These are phyloP conservation scores for Oryzias javanicus DNA, from an alignment of 2,113 vertebrate genomes.

Conservation along the genomic window DNA sequence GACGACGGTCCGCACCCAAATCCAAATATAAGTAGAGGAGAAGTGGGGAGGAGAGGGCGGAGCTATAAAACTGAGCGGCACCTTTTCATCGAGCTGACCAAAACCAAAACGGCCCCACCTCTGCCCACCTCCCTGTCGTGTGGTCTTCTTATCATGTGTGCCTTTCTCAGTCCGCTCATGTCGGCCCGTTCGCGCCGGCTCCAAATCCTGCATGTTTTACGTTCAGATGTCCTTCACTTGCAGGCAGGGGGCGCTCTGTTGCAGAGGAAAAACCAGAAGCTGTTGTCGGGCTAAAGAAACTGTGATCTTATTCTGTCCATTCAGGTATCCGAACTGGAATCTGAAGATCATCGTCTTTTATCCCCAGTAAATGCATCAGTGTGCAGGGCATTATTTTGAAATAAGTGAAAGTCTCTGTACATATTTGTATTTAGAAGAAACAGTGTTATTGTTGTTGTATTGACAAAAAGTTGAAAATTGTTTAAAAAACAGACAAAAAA, in stretches of 20 bases:
- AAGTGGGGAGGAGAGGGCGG: constrained; percentile 11
- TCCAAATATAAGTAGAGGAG: not conserved
- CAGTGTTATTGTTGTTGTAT: constrained; percentile 80
- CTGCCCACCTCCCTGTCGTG: constrained; percentile 30
- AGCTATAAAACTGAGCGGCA: constrained; percentile 53
- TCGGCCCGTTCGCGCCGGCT: constrained; percentile 74
- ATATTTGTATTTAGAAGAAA: constrained; percentile 78
- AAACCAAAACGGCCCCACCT: constrained; percentile 69
- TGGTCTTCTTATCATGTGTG: constrained; percentile 80
- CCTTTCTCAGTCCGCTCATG: constrained; percentile 78
- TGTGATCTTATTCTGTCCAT: constrained; percentile 74
- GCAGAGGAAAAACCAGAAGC: constrained; percentile 40
- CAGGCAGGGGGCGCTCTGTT: constrained; percentile 41
- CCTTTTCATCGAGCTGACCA: constrained; percentile 72
- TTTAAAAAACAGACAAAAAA: constrained; percentile 8
- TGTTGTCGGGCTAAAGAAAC: constrained; percentile 65
- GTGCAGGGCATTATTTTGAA: constrained; percentile 80
- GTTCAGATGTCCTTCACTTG: constrained; percentile 18
- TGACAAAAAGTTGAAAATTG: constrained; percentile 62
- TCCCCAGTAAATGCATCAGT: constrained; percentile 66
- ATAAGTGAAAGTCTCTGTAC: constrained; percentile 76
- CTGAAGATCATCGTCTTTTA: constrained; percentile 40
- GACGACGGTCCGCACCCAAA: constrained; percentile 35
- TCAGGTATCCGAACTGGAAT: constrained; percentile 74
- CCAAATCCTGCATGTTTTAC: constrained; percentile 54